Conservation (phyloP, 2,888 invertebrate genomes). For the Thymelicus sylvestris region DNA sequence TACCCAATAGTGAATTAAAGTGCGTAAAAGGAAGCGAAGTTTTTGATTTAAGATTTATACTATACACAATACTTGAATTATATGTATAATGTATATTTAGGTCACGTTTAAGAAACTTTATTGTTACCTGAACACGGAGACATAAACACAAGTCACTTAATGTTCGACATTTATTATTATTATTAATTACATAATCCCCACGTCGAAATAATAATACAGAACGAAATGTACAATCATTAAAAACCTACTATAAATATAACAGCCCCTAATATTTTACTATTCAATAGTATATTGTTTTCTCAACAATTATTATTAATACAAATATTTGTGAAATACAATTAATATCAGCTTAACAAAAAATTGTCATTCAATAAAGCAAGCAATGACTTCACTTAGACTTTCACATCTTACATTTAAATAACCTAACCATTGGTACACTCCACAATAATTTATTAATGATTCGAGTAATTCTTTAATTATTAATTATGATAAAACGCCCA, state of each 20-base stretch:
- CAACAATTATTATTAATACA: slow-evolving; percentile 24
- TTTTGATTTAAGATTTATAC: slow-evolving; percentile 24
- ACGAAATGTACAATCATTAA: slow-evolving; percentile 78
- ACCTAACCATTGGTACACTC: slow-evolving; percentile 42
- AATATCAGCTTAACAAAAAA: slow-evolving; percentile 65
- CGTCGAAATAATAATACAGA: slow-evolving; percentile 58
- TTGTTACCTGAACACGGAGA: slow-evolving; percentile 39
- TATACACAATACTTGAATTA: slow-evolving; percentile 29
- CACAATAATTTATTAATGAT: slow-evolving; percentile 52
- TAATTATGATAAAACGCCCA: slow-evolving; percentile 24
- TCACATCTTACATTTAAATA: slow-evolving; percentile 29
- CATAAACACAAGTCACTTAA: slow-evolving; percentile 45
- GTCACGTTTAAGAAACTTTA: slow-evolving; percentile 50
- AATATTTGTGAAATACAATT: slow-evolving; percentile 16
- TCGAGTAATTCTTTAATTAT: slow-evolving; percentile 54
- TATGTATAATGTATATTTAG: slow-evolving; percentile 52
- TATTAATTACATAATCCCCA: slow-evolving; percentile 21
- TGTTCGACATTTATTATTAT: slow-evolving; percentile 10
- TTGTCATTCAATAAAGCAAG: slow-evolving; percentile 53
- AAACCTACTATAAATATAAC: slow-evolving; percentile 78
- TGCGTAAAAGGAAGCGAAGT: slow-evolving; percentile 34
- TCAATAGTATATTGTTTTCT: slow-evolving; percentile 64
- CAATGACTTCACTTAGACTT: slow-evolving; percentile 41
- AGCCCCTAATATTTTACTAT: slow-evolving; percentile 81
- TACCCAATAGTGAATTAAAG: slow-evolving; percentile 27